Evolutionary conservation across 2,888 invertebrate species (phyloP), one percentile per base, ranked within the genome.

Genomic region (Eurytoma californica): DNA sequence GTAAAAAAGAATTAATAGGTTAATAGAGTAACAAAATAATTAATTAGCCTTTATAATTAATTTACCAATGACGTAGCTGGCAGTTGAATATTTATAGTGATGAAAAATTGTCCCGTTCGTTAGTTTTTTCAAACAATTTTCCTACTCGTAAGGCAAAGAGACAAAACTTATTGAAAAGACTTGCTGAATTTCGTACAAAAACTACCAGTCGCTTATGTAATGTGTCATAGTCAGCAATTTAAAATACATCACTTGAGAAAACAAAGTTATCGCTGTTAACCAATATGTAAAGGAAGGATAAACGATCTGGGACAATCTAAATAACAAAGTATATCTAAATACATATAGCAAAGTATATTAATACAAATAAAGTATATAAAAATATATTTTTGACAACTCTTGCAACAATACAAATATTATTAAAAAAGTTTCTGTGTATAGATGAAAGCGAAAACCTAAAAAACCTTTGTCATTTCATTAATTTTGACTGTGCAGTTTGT

Each of bases 21-120:
- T 90, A 90, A 90, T 90, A 89, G 89, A 90, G 84, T 89, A 90
- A 89, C 87, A 89, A 89, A 88, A 82, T 89, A 87, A 87, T 86
- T 86, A 84, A 87, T 88, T 88, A 89, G 86, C 83, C 87, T 86
- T 85, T 86, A 87, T 84, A 84, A 83, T 86, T 85, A 87, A 87
- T 83, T 85, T 83, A 84, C 83, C 83, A 84, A 81, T 83, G 85
- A 86, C 9, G 84, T 84, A 86, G 86, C n/a, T 85, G 72, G 80
- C 85, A 86, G 85, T 86, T 86, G 79, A 86, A 88, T 87, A 87
- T 88, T 88, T 88, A 86, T 87, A 86, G 70, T 86, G 86, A 39
- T 39, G 39, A 63, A 82, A 81, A 82, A 84, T 87, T 89, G 87
- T 84, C 87, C 87, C 83, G 76, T 81, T 88, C 86, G 88, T 89